phyloP scores from a whole-genome alignment of 2,113 vertebrate species.

The Reinhardtius hippoglossoides region DNA sequence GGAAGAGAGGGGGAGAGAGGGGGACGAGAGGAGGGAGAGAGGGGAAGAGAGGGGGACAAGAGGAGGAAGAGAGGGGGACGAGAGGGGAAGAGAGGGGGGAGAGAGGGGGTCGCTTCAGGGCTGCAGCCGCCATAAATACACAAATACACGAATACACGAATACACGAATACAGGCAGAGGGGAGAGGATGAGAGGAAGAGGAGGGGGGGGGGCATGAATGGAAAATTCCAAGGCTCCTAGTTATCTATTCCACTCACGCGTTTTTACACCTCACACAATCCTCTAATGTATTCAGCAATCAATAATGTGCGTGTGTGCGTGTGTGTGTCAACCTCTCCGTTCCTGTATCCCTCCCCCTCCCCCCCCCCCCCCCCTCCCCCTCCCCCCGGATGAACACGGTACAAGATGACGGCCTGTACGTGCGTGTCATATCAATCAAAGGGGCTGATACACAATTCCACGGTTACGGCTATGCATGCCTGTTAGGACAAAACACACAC shows the following conservation, averaged over 20 bases:
- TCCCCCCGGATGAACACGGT: constrained; percentile 18
- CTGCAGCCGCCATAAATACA: constrained; percentile 6
- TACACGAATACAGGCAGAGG: background rate
- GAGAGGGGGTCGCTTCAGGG: constrained; percentile 30
- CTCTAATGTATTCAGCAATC: constrained; percentile 72
- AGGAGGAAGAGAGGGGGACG: too few relatives aligned
- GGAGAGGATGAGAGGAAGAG: background rate
- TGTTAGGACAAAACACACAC: background rate
- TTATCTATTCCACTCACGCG: constrained; percentile 77
- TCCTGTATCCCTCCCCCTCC: constrained; percentile 25
- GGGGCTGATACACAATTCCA: constrained; percentile 38
- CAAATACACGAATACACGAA: background rate
- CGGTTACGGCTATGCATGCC: background rate
- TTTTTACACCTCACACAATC: constrained; percentile 60
- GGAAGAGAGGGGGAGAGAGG: constrained; percentile 20
- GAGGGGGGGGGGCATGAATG: constrained; percentile 39
- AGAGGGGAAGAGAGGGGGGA: too few relatives aligned
- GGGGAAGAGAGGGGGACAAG: constrained; percentile 23
- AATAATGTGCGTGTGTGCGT: constrained; percentile 15
- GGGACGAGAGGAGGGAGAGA: too few relatives aligned
- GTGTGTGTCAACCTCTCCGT: constrained; percentile 18
- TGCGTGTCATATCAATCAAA: constrained; percentile 66
- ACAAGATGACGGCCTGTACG: constrained; percentile 51
- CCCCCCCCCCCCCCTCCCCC: constrained; percentile 1
- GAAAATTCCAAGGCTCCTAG: constrained; percentile 71